Evolutionary conservation across 2,797 vertebrate genomes (phyloP).

Genomic region (Kryptolebias ocellatus): DNA sequence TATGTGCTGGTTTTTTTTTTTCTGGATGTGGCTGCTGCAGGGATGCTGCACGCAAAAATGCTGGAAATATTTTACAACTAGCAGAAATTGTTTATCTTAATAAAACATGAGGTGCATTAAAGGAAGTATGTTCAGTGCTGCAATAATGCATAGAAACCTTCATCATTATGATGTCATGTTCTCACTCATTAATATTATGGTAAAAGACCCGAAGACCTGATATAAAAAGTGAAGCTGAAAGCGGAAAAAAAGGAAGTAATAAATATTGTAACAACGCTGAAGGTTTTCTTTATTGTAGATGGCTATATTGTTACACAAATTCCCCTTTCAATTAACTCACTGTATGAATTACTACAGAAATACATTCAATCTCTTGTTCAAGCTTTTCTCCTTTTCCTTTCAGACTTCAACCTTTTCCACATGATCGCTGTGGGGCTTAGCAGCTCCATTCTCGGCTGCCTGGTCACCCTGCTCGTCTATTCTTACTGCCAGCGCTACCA

Average conservation of each 20-base stretch:
- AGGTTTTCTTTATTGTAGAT: constrained; percentile 11
- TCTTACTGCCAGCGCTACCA: constrained; percentile 97
- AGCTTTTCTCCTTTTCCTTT: not conserved
- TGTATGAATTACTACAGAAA: constrained; percentile 25
- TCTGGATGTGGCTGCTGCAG: not conserved
- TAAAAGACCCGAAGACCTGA: not conserved
- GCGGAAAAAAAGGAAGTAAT: not conserved
- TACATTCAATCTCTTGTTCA: not conserved
- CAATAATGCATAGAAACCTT: not conserved
- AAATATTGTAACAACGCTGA: constrained; percentile 5
- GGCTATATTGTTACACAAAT: constrained; percentile 28
- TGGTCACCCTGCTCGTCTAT: constrained; percentile 93
- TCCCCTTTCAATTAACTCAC: constrained; percentile 26
- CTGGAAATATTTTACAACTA: too few species aligned
- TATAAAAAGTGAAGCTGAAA: not conserved
- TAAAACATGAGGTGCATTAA: not conserved
- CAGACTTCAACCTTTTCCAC: constrained; percentile 98
- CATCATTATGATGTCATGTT: not conserved
- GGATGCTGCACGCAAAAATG: not conserved
- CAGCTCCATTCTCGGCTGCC: constrained; percentile 95
- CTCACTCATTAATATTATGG: not conserved
- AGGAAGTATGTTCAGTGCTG: not conserved
- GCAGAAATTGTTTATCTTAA: not conserved
- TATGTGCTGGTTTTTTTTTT: too few species aligned
- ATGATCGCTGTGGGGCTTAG: constrained; percentile 96